Evolutionary conservation across 2,888 invertebrate species (phyloP).

Genomic region (Cheilosia soror): DNA sequence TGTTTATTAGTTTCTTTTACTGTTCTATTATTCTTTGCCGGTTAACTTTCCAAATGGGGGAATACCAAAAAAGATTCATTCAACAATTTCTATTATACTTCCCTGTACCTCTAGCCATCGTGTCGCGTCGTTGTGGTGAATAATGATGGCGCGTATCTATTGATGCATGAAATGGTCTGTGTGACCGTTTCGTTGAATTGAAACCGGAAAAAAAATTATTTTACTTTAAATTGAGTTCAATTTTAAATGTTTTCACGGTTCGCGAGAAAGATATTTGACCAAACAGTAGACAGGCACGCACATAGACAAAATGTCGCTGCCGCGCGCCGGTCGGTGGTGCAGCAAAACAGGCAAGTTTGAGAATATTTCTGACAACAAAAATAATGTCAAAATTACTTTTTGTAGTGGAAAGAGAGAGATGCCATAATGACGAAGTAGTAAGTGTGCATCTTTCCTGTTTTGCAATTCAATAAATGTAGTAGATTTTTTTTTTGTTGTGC

Average conservation of each 20-base stretch:
- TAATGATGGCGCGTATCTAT: conserved; percentile 46
- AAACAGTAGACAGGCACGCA: conserved; percentile 19
- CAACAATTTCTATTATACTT: conserved; percentile 24
- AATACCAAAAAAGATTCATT: conserved; percentile 25
- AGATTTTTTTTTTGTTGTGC: too few relatives aligned
- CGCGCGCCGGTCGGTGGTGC: not conserved
- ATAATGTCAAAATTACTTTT: too few relatives aligned
- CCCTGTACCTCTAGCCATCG: not conserved
- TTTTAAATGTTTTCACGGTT: conserved; percentile 59
- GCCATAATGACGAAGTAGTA: too few relatives aligned
- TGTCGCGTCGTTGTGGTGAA: conserved; percentile 13
- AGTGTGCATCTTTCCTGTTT: too few relatives aligned
- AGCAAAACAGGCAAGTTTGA: not conserved
- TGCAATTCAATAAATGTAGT: conserved; percentile 6
- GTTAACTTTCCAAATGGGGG: conserved; percentile 51
- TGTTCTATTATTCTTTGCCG: conserved; percentile 19
- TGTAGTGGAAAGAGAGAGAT: too few relatives aligned
- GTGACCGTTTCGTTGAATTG: conserved; percentile 62
- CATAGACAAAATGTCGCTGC: conserved; percentile 21
- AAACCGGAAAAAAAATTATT: conserved; percentile 74
- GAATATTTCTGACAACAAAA: too few relatives aligned
- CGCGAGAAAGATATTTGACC: conserved; percentile 25
- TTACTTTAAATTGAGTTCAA: conserved; percentile 60
- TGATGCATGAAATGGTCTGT: conserved; percentile 58
- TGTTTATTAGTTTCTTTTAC: conserved; percentile 47